Evolutionary conservation across 64 coral and sea anemone genomes (phyloP).

Genomic region (Actinia equina): DNA sequence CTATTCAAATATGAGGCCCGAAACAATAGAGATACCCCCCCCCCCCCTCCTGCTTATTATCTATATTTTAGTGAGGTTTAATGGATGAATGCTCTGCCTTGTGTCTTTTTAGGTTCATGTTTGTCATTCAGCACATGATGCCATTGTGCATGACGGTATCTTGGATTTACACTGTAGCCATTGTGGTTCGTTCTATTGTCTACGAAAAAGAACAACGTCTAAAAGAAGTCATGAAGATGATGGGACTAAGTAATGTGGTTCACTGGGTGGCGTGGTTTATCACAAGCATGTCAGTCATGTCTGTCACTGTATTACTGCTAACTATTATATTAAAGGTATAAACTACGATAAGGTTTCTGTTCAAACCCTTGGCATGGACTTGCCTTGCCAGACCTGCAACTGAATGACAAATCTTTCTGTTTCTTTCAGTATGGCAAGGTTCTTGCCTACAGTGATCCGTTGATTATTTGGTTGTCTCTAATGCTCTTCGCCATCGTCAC

Average conservation of each 20-base stretch:
- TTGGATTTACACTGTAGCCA: conserved; percentile 93
- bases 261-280: conserved; percentile 99
- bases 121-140: conserved; percentile 99
- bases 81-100: neutral
- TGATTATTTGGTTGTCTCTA: conserved; percentile 88
- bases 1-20: no score
- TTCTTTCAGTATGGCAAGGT: conserved; percentile 89
- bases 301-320: conserved; percentile 80
- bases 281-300: conserved; percentile 75
- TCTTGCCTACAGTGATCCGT: conserved; percentile 76
- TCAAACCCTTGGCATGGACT: no score
- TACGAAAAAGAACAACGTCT: conserved; percentile 92
- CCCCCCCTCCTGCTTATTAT: no score
- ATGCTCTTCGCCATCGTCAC: conserved; percentile 92
- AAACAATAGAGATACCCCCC: no score
- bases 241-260: conserved; percentile 92
- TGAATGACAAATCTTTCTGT: neutral
- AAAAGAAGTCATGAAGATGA: conserved; percentile 99
- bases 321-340: conserved; percentile 86
- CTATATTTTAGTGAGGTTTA: no score
- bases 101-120: conserved; percentile 75
- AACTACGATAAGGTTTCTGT: no score
- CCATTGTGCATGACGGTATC: conserved; percentile 96
- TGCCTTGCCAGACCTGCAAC: no score
- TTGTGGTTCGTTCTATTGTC: conserved; percentile 85